phyloP scores from a whole-genome alignment of 1,140 invertebrate genomes.

The Drosophila yakuba region DNA sequence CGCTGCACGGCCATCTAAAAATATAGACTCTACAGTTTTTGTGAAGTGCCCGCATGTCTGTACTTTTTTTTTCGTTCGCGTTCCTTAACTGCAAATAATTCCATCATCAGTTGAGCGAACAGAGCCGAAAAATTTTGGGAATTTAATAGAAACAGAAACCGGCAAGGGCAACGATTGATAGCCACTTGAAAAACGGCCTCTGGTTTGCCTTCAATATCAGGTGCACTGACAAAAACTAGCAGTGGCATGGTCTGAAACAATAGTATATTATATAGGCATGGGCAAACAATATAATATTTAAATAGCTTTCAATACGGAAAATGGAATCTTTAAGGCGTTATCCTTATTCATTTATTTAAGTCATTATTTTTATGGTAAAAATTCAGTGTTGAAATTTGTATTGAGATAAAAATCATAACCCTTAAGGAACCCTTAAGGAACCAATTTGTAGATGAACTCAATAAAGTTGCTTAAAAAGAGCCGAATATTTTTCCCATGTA shows the following conservation, averaged over 20 bases:
- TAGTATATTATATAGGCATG: no score
- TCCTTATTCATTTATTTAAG: no score
- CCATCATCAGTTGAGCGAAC: conserved; percentile 56
- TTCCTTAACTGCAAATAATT: conserved; percentile 77
- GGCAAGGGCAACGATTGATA: conserved; percentile 78
- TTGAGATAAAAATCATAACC: no score
- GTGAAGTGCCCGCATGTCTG: conserved; percentile 27
- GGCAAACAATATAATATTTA: no score
- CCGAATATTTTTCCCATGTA: not conserved
- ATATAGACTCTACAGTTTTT: conserved; percentile 28
- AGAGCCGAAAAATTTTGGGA: conserved; percentile 10
- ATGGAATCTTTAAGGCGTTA: no score
- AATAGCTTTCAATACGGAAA: no score
- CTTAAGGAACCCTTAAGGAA: no score
- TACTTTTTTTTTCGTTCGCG: conserved; percentile 11
- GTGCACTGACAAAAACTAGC: conserved; percentile 20
- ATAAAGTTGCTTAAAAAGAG: no score
- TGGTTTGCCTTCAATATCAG: conserved; percentile 7
- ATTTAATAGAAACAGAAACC: conserved; percentile 54
- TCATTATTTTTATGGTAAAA: not conserved
- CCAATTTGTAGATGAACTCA: no score
- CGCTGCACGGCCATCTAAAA: conserved; percentile 50
- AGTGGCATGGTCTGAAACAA: no score
- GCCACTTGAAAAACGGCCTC: conserved; percentile 66
- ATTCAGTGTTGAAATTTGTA: no score